Evolutionary conservation across 2,113 vertebrate species (phyloP).

Genomic region (Oceanites oceanicus): DNA sequence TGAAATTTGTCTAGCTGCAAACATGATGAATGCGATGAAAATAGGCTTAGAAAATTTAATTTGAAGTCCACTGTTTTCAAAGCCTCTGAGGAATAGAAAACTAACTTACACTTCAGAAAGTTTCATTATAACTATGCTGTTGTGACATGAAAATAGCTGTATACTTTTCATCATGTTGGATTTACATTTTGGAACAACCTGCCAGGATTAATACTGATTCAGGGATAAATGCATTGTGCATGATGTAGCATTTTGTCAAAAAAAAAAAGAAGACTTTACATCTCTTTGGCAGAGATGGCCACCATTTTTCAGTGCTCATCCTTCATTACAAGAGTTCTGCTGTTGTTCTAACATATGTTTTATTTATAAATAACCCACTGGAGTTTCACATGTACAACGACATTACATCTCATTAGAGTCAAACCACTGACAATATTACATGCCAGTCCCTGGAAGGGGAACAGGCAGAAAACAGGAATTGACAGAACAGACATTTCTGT

Average conservation of each 20-base stretch:
- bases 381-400: background rate
- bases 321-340: background rate
- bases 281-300: background rate
- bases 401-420: constrained; percentile 3
- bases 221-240: background rate
- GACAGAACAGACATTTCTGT: background rate
- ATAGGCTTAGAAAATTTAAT: background rate
- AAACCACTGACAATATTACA: background rate
- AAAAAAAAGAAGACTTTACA: background rate
- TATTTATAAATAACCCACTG: background rate
- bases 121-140: background rate
- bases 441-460: background rate
- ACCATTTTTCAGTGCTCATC: background rate
- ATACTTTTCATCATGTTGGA: background rate
- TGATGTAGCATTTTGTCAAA: background rate
- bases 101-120: background rate
- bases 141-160: background rate
- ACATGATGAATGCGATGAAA: background rate
- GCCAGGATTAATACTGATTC: background rate
- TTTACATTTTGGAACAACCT: background rate
- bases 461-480: background rate
- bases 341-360: background rate
- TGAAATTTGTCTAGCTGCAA: background rate
- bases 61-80: background rate
- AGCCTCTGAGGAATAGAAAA: background rate